Evolutionary conservation across 2,797 vertebrate species (phyloP).

Genomic region (Apodemus agrarius): DNA sequence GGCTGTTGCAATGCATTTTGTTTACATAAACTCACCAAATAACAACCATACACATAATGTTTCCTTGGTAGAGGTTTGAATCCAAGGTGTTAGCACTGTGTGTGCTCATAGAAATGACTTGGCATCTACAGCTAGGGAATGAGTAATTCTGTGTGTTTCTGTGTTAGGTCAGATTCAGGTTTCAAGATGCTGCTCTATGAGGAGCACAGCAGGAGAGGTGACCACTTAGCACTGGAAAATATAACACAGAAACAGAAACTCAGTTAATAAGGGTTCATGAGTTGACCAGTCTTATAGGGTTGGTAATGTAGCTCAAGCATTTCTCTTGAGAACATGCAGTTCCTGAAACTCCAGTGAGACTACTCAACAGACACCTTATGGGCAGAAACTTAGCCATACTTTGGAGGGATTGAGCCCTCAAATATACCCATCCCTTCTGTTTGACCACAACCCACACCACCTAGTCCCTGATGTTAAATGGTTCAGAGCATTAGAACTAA

Average conservation of each 20-base stretch:
- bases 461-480: not conserved
- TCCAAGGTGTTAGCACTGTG: too few relatives aligned
- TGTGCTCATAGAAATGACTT: not conserved
- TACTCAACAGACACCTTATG: not conserved
- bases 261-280: not conserved
- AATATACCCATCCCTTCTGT: too few relatives aligned
- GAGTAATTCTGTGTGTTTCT: not conserved
- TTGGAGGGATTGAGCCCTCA: not conserved
- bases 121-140: not conserved
- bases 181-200: not conserved
- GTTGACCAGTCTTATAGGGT: not conserved
- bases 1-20: not conserved
- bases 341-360: not conserved
- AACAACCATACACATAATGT: not conserved
- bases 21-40: not conserved
- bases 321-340: not conserved
- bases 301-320: not conserved
- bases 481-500: not conserved
- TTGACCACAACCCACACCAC: not conserved
- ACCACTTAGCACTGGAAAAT: not conserved
- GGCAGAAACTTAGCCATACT: not conserved
- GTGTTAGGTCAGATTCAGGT: not conserved
- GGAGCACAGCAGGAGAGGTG: too few relatives aligned
- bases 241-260: not conserved
- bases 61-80: not conserved